Percentiles rank a stretch among this genome's conserved stretches.
Conservation (phyloP, 2,888 invertebrate species). For the Lymantria monacha region DNA sequence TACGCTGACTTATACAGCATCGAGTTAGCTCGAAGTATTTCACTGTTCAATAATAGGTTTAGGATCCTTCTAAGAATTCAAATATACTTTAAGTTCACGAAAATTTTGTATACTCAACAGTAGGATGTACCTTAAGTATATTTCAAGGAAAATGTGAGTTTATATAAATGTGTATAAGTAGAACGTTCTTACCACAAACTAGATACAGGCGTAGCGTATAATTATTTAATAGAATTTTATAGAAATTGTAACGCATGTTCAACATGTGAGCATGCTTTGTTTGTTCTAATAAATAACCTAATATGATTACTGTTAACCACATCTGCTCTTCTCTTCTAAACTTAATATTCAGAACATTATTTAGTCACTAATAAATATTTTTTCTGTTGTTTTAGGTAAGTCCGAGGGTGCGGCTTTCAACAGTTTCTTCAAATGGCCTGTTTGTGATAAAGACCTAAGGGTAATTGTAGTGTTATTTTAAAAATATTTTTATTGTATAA, state of each 20-base stretch:
- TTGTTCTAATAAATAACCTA: too few species aligned
- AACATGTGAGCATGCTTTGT: background rate
- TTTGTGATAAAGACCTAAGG: too few species aligned
- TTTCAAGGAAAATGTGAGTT: background rate
- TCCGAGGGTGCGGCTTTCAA: background rate
- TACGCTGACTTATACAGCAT: constrained; percentile 76
- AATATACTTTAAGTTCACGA: constrained; percentile 15
- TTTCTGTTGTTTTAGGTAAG: background rate
- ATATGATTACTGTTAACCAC: too few species aligned
- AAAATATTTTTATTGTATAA: too few species aligned
- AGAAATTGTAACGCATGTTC: background rate
- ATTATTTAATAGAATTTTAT: background rate
- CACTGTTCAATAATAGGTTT: constrained; percentile 63
- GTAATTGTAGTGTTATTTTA: too few species aligned
- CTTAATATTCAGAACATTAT: too few species aligned
- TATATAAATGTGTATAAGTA: background rate
- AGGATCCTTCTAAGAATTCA: constrained; percentile 47
- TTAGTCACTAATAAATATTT: background rate
- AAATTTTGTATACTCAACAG: constrained; percentile 7
- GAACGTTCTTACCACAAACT: too few species aligned
- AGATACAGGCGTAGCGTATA: too few species aligned
- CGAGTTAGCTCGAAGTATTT: constrained; percentile 72
- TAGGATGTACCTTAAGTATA: background rate
- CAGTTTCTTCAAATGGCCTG: background rate
- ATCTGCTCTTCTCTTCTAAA: too few species aligned